phyloP scores from a whole-genome alignment of 2,888 invertebrate genomes.

The Chironomus tentans region DNA sequence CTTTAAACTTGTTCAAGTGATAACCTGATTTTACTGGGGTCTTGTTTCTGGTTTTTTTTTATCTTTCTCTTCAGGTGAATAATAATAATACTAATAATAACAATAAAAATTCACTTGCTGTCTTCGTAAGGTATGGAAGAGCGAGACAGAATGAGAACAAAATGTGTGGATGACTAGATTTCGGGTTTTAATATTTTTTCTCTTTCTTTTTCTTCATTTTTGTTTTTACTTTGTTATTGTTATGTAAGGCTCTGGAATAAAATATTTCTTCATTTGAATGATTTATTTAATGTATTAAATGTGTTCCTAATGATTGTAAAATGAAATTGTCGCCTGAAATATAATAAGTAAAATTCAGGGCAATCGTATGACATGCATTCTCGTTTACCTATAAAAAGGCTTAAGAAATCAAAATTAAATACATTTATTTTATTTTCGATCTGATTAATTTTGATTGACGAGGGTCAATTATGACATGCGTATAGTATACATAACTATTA shows the following conservation, averaged over 20 bases:
- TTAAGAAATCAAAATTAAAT: neutral
- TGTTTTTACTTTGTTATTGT: neutral
- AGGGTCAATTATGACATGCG: constrained; percentile 19
- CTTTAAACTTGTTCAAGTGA: constrained; percentile 14
- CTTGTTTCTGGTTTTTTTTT: constrained; percentile 2
- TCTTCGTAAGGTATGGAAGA: neutral
- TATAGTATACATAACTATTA: constrained; percentile 6
- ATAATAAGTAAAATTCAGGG: constrained; percentile 6
- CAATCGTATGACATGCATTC: neutral
- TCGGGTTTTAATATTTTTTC: no score
- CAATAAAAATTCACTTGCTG: constrained; percentile 25
- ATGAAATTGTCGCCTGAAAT: neutral
- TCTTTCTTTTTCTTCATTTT: neutral
- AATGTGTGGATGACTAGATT: constrained; percentile 20
- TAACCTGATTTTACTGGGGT: constrained; percentile 20
- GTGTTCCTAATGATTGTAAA: neutral
- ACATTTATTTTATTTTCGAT: neutral
- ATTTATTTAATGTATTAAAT: neutral
- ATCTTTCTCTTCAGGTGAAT: constrained; percentile 10
- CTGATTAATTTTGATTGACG: constrained; percentile 24
- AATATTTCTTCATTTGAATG: neutral
- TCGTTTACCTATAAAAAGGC: no score
- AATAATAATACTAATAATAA: constrained; percentile 5
- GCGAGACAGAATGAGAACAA: neutral
- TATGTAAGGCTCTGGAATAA: constrained; percentile 2